These are phyloP conservation scores for Syritta pipiens DNA, from an alignment of 2,888 invertebrate genomes.

Conservation along the genomic window DNA sequence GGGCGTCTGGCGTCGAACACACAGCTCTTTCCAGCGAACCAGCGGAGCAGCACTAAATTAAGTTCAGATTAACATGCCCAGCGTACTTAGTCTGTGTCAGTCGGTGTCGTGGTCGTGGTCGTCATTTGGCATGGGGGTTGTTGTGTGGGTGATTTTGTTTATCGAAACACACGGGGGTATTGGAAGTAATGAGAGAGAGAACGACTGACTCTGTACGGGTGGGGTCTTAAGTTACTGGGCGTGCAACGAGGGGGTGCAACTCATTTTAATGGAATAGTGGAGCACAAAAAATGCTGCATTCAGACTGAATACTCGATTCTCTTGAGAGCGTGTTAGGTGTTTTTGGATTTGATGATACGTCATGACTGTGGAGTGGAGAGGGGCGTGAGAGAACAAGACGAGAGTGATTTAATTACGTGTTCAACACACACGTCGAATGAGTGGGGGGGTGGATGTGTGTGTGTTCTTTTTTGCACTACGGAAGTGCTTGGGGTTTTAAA, in stretches of 20 bases:
- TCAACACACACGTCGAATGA: background rate
- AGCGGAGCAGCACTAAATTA: conserved; percentile 58
- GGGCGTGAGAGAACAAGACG: conserved; percentile 7
- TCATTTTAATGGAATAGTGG: background rate
- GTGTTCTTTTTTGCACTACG: no score
- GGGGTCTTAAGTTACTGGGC: background rate
- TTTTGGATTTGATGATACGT: conserved; percentile 13
- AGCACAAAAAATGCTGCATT: conserved; percentile 33
- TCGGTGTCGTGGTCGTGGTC: background rate
- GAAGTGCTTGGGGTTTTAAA: no score
- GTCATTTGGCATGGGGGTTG: background rate
- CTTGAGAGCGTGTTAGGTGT: background rate
- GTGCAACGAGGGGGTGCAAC: conserved; percentile 12
- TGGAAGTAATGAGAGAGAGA: conserved; percentile 7
- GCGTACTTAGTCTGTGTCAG: conserved; percentile 46
- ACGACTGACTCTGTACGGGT: background rate
- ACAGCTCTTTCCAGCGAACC: conserved; percentile 51
- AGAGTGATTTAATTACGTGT: conserved; percentile 30
- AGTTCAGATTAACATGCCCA: conserved; percentile 64
- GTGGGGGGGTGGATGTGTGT: no score
- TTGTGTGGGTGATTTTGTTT: conserved; percentile 13
- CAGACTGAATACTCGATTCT: conserved; percentile 13
- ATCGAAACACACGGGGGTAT: no score
- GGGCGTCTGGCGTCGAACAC: no score
- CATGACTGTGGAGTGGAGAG: background rate